Percentiles rank a stretch among this genome's conserved stretches.
phyloP scores from a whole-genome alignment of 2,113 vertebrate species.

The Pterocles burchelli region DNA sequence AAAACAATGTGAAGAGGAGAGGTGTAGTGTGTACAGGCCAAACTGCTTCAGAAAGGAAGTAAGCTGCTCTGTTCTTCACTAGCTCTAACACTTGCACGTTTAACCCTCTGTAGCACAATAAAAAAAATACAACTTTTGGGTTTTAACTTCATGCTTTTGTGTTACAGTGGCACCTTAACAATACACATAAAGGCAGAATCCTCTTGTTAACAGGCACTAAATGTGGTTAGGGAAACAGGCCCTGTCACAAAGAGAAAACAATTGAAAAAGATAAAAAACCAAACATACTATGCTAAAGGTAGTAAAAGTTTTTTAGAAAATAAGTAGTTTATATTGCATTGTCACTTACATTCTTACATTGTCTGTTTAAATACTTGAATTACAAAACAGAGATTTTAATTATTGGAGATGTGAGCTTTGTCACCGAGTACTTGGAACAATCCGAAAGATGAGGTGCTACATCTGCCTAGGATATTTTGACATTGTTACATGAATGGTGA shows the following conservation, averaged over 20 bases:
- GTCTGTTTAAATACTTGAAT: background rate
- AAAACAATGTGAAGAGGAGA: constrained; percentile 20
- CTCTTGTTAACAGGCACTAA: background rate
- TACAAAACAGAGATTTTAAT: background rate
- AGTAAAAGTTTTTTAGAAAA: background rate
- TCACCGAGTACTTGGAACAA: background rate
- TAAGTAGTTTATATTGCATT: background rate
- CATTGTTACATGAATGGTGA: background rate
- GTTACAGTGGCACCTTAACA: background rate
- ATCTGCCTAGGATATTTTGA: background rate
- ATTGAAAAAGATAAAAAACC: background rate
- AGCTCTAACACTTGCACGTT: background rate
- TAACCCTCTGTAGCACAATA: background rate
- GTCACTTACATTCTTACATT: background rate
- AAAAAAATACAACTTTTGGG: background rate
- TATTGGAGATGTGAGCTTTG: background rate
- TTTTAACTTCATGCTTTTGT: background rate
- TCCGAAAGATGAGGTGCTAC: background rate
- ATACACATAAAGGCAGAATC: background rate
- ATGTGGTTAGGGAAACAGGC: background rate
- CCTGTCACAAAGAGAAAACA: background rate
- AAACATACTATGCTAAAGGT: background rate
- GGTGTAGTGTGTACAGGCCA: background rate
- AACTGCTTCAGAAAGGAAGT: background rate
- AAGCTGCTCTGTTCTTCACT: constrained; percentile 20